Percentiles rank a stretch among this genome's conserved stretches.
Conservation (phyloP, 2,797 vertebrate species). For the Rhabdomys pumilio region DNA sequence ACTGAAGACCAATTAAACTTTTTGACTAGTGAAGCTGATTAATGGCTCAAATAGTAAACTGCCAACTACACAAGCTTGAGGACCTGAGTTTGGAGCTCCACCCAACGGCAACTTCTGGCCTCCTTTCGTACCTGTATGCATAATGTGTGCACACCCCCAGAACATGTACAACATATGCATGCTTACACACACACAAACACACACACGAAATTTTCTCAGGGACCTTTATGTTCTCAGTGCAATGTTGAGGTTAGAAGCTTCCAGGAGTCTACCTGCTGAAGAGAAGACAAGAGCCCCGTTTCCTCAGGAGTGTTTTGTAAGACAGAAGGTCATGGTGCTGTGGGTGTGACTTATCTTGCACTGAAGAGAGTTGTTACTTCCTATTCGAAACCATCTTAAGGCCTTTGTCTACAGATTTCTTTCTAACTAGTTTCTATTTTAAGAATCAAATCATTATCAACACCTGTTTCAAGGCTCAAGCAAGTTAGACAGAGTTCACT, state of each 20-base stretch:
- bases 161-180: not conserved
- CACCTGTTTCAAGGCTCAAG: not conserved
- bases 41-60: not conserved
- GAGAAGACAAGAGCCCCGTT: rapidly evolving
- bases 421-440: slow-evolving; percentile 4
- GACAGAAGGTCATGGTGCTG: not conserved
- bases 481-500: not conserved
- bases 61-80: not conserved
- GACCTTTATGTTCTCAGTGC: not conserved
- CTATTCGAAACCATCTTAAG: not conserved
- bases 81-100: not conserved
- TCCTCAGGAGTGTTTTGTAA: not conserved
- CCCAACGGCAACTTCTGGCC: not conserved
- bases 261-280: rapidly evolving
- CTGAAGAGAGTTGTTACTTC: not conserved
- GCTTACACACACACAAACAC: not conserved
- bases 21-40: not conserved
- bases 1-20: not conserved
- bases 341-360: not conserved
- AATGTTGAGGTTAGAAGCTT: rapidly evolving
- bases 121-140: not conserved
- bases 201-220: not conserved
- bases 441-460: slow-evolving; percentile 22
- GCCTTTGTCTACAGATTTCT: not conserved
- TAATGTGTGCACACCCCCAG: not conserved